These are phyloP conservation scores for Hemichromis elongatus DNA, from an alignment of 2,113 vertebrate species.

Conservation along the genomic window DNA sequence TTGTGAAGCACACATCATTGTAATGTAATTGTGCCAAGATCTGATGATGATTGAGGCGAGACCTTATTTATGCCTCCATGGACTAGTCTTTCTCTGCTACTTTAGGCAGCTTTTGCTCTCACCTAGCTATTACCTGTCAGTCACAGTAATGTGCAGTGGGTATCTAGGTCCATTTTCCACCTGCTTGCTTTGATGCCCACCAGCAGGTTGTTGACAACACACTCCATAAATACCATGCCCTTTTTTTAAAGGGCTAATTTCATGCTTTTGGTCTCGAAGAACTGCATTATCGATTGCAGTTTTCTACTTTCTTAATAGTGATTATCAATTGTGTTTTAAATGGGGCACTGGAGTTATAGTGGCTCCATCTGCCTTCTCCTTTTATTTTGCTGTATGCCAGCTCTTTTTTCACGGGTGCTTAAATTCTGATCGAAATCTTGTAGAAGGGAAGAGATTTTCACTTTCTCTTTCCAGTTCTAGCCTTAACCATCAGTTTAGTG, in stretches of 20 bases:
- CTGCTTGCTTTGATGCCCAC: conserved; percentile 49
- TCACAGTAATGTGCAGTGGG: conserved; percentile 51
- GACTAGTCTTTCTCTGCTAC: conserved; percentile 2
- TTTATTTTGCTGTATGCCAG: conserved; percentile 23
- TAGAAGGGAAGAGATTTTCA: neutral
- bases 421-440: conserved; percentile 37
- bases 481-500: neutral
- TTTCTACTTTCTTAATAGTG: conserved; percentile 47
- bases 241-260: conserved; percentile 60
- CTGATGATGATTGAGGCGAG: conserved; percentile 10
- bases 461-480: neutral
- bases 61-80: neutral
- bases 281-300: conserved; percentile 57
- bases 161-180: conserved; percentile 57
- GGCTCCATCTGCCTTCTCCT: neutral
- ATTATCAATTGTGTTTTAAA: conserved; percentile 47
- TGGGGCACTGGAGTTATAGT: neutral
- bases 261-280: conserved; percentile 66
- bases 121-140: conserved; percentile 53
- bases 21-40: conserved; percentile 1
- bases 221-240: conserved; percentile 7
- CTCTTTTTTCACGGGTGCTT: conserved; percentile 35
- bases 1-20: neutral
- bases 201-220: conserved; percentile 37
- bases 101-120: conserved; percentile 27